A percentile compares a stretch with the other conserved stretches of the same genome.
Conservation (phyloP, 1,140 invertebrate genomes). For the Hylyphantes graminicola region DNA sequence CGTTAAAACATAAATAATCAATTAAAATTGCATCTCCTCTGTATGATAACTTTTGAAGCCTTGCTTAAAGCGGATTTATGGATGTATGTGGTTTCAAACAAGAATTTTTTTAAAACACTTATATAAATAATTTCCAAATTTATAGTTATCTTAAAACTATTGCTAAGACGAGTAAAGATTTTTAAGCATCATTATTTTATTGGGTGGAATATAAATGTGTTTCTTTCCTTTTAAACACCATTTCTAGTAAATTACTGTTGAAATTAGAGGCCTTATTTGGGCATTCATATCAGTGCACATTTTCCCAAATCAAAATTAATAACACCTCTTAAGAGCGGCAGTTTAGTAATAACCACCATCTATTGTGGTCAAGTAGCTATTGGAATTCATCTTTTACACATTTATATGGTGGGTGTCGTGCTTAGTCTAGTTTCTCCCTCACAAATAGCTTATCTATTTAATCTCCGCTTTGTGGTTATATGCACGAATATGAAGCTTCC, state of each 20-base stretch:
- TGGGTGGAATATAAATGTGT: neutral
- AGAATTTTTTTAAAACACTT: too few relatives aligned
- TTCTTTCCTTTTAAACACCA: neutral
- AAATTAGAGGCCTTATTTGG: neutral
- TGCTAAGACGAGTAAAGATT: neutral
- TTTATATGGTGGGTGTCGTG: neutral
- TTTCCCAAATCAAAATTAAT: constrained; percentile 20
- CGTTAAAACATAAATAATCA: too few relatives aligned
- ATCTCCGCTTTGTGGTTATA: neutral
- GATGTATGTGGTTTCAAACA: too few relatives aligned
- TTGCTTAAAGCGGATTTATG: too few relatives aligned
- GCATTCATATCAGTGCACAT: neutral
- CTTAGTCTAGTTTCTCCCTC: constrained; percentile 2
- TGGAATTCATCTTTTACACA: neutral
- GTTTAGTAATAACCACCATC: constrained; percentile 6
- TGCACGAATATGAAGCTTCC: neutral
- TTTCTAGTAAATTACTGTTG: neutral
- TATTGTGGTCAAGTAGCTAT: neutral
- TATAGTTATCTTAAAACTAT: neutral
- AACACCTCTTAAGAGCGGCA: constrained; percentile 19
- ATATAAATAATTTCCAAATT: neutral
- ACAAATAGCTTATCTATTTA: neutral
- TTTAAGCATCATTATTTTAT: neutral
- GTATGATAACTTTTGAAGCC: too few relatives aligned
- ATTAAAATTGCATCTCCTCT: too few relatives aligned